Percentiles rank a stretch among this genome's conserved stretches.
phyloP scores from a whole-genome alignment of 2,113 vertebrate genomes.

The Zosterops japonicus region DNA sequence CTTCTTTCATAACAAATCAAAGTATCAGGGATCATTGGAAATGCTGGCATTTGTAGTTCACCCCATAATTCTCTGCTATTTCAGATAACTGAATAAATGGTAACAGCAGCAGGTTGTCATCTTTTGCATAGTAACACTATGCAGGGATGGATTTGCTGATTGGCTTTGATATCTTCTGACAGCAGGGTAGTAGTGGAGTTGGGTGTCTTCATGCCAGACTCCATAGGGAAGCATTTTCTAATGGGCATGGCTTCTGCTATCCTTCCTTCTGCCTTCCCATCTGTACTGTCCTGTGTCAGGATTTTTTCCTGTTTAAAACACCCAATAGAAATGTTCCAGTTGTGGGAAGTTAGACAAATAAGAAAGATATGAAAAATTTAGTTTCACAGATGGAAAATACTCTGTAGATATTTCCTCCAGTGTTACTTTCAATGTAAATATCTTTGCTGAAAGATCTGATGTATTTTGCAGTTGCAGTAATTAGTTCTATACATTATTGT shows the following conservation, averaged over 20 bases:
- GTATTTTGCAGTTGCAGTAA: background rate
- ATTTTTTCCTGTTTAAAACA: background rate
- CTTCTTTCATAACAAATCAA: background rate
- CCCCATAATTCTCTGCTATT: background rate
- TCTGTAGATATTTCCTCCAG: background rate
- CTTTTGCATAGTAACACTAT: background rate
- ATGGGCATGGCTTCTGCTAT: accelerated
- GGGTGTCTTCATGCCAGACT: background rate
- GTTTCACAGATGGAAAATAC: background rate
- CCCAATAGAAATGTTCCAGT: background rate
- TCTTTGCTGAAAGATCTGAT: background rate
- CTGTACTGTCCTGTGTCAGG: background rate
- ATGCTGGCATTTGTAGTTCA: background rate
- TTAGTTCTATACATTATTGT: background rate
- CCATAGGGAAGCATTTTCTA: background rate
- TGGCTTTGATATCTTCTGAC: background rate
- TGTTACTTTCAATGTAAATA: background rate
- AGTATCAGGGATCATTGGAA: background rate
- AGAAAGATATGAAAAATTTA: background rate
- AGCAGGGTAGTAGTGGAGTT: background rate
- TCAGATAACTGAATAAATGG: background rate
- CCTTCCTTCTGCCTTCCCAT: background rate
- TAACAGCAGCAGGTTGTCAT: background rate
- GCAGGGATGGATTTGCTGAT: background rate
- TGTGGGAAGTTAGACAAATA: background rate